Percentiles rank a stretch among this genome's conserved stretches.
These are phyloP conservation scores for Trinectes maculatus DNA, from an alignment of 2,113 vertebrate genomes.

Conservation along the genomic window DNA sequence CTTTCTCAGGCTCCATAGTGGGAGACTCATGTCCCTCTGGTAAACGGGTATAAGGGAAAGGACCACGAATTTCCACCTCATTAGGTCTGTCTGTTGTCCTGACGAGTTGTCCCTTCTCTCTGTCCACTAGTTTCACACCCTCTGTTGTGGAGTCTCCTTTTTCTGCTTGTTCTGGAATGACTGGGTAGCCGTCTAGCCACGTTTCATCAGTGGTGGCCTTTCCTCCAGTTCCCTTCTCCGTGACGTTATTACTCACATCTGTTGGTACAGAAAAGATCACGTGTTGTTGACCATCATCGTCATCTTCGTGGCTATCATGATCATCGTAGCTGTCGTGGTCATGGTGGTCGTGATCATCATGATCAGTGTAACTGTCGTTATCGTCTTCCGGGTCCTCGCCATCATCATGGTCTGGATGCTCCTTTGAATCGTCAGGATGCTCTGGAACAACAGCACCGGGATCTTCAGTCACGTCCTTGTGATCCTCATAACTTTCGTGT, in stretches of 20 bases:
- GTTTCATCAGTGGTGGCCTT: slow-evolving; percentile 84
- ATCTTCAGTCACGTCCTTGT: slow-evolving; percentile 21
- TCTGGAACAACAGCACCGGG: neutral
- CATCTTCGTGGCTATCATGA: slow-evolving; percentile 49
- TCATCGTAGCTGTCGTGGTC: slow-evolving; percentile 24
- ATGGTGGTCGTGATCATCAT: slow-evolving; percentile 16
- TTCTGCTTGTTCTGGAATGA: slow-evolving; percentile 78
- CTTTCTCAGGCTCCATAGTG: slow-evolving; percentile 33
- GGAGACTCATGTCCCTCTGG: slow-evolving; percentile 51
- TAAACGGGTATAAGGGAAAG: slow-evolving; percentile 42
- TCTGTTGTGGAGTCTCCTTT: slow-evolving; percentile 78
- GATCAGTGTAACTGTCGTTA: slow-evolving; percentile 5
- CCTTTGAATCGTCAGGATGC: slow-evolving; percentile 30
- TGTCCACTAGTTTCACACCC: neutral
- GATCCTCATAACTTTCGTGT: slow-evolving; percentile 56
- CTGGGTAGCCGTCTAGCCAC: slow-evolving; percentile 92
- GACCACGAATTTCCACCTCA: slow-evolving; percentile 72
- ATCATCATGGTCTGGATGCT: slow-evolving; percentile 39
- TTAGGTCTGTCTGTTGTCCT: slow-evolving; percentile 73
- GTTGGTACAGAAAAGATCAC: slow-evolving; percentile 60
- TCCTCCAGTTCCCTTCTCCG: slow-evolving; percentile 57
- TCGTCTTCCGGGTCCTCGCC: slow-evolving; percentile 5
- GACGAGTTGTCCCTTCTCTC: slow-evolving; percentile 13
- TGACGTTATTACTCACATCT: slow-evolving; percentile 69
- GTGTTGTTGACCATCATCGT: slow-evolving; percentile 19